Evolutionary conservation across 2,888 invertebrate genomes (phyloP).

Genomic region (Himalopsyche anomala): DNA sequence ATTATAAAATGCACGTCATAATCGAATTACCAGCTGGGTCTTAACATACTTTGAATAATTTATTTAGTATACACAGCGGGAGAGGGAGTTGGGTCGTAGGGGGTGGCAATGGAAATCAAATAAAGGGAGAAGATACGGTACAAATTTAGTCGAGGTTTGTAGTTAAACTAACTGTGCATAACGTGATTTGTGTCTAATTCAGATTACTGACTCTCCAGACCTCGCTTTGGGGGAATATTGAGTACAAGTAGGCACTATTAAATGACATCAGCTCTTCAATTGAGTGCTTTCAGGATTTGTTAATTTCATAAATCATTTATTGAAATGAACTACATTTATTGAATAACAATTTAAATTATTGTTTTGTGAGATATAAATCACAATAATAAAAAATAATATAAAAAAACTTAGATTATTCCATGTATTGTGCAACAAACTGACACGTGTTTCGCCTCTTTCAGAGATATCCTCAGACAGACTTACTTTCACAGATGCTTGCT

Average conservation of each 20-base stretch:
- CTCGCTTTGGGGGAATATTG: slow-evolving; percentile 28
- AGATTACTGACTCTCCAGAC: slow-evolving; percentile 63
- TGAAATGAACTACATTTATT: no score
- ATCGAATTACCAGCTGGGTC: slow-evolving; percentile 63
- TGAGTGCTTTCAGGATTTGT: slow-evolving; percentile 28
- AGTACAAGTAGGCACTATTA: slow-evolving; percentile 2
- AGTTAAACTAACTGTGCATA: slow-evolving; percentile 66
- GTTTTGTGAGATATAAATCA: no score
- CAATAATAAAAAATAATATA: no score
- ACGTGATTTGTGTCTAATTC: slow-evolving; percentile 66
- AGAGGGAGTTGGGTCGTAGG: slow-evolving; percentile 41
- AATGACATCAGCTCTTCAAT: slow-evolving; percentile 29
- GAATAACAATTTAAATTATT: no score
- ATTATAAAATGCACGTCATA: slow-evolving; percentile 63
- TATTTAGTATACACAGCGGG: slow-evolving; percentile 63
- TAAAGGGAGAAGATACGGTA: slow-evolving; percentile 65
- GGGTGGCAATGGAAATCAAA: slow-evolving; percentile 64
- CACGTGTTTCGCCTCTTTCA: no score
- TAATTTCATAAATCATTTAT: not conserved
- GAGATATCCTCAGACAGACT: no score
- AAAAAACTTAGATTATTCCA: no score
- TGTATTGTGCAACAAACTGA: no score
- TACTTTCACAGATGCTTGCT: no score
- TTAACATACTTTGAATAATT: slow-evolving; percentile 65
- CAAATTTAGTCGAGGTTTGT: slow-evolving; percentile 66